Evolutionary conservation across 2,888 invertebrate species (phyloP).

Genomic region (Griposia aprilina): DNA sequence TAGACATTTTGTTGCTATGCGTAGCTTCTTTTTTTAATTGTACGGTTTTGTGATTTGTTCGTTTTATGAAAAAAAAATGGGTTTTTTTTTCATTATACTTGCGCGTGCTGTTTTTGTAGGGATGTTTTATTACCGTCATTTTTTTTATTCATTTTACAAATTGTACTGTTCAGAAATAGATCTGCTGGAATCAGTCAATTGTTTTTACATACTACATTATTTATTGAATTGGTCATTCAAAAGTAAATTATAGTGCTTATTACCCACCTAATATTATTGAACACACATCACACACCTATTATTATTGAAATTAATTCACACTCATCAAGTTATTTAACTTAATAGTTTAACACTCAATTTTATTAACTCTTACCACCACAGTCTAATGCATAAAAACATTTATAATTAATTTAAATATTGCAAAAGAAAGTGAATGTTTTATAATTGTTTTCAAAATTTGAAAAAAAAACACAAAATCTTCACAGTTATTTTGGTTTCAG

Average conservation of each 20-base stretch:
- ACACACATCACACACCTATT: conserved; percentile 29
- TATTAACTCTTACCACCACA: conserved; percentile 2
- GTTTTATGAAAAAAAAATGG: background rate
- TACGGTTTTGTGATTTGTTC: background rate
- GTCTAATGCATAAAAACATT: conserved; percentile 22
- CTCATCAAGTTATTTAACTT: background rate
- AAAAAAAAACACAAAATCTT: conserved; percentile 13
- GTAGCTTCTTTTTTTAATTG: conserved; percentile 48
- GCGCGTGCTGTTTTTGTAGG: background rate
- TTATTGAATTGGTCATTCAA: background rate
- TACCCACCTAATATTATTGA: conserved; percentile 3
- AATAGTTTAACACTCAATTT: background rate
- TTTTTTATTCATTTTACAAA: background rate
- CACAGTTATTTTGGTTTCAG: conserved; percentile 33
- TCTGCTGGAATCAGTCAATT: accelerated
- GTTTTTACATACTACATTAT: background rate
- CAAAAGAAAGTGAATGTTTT: conserved; percentile 34
- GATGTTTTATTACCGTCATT: background rate
- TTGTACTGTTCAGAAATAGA: accelerated
- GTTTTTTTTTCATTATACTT: background rate
- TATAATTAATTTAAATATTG: conserved; percentile 35
- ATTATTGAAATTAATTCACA: conserved; percentile 8
- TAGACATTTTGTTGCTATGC: conserved; percentile 71
- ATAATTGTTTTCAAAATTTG: background rate
- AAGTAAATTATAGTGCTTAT: conserved; percentile 10